Evolutionary conservation across 2,113 vertebrate genomes (phyloP).

Genomic region (Cercopithecus mona): DNA sequence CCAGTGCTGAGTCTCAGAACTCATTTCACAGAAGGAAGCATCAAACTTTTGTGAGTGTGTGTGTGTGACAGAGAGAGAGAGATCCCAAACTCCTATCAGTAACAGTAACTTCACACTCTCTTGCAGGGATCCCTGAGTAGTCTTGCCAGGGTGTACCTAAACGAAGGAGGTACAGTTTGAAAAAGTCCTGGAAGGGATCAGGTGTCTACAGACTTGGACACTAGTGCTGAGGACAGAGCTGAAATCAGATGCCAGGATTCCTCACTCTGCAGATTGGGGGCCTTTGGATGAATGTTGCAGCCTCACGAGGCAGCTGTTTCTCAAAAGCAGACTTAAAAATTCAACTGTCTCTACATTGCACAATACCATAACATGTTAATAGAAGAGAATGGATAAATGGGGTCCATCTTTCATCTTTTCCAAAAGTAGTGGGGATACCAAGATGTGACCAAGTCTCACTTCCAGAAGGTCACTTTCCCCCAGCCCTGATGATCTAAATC

Average conservation of each 20-base stretch:
- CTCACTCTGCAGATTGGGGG: neutral
- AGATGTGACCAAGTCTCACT: neutral
- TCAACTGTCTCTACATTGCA: neutral
- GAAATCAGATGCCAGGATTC: neutral
- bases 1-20: neutral
- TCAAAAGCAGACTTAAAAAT: neutral
- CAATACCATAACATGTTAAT: neutral
- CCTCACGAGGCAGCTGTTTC: neutral
- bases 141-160: neutral
- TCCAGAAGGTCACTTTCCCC: neutral
- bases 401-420: neutral
- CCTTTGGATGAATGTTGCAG: neutral
- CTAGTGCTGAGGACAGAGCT: neutral
- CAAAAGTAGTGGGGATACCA: neutral
- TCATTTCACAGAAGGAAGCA: neutral
- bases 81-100: neutral
- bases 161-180: neutral
- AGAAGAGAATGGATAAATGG: neutral
- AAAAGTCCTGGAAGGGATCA: neutral
- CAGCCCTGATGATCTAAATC: neutral
- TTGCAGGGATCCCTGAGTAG: neutral
- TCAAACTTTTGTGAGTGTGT: too few species aligned
- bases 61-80: too few species aligned
- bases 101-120: neutral
- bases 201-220: neutral